A percentile compares a stretch with the other conserved stretches of the same genome.
These are phyloP conservation scores for Megaceryle alcyon DNA, from an alignment of 2,797 vertebrate species.

Conservation along the genomic window DNA sequence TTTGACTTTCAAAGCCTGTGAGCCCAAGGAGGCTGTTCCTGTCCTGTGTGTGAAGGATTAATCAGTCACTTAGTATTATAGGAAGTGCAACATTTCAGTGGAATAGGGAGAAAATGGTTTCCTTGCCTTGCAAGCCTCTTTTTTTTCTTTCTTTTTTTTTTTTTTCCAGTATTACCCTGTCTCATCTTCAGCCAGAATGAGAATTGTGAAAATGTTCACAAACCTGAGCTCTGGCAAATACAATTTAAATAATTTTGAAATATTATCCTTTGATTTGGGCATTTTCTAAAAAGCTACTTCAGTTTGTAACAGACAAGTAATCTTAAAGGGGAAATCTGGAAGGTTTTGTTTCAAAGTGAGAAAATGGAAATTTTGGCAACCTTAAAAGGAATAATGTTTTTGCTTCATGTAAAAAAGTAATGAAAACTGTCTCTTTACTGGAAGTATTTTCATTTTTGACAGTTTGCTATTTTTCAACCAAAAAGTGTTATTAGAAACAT, in stretches of 20 bases:
- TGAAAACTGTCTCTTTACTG: slow-evolving; percentile 38
- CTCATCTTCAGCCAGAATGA: neutral
- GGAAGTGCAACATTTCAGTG: neutral
- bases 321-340: slow-evolving; percentile 40
- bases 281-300: neutral
- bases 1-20: neutral
- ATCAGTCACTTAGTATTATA: neutral
- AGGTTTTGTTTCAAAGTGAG: slow-evolving; percentile 57
- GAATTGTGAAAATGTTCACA: neutral
- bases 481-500: slow-evolving; percentile 47
- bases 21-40: neutral
- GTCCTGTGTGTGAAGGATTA: neutral
- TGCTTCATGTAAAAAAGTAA: slow-evolving; percentile 15
- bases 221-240: slow-evolving; percentile 6
- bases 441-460: slow-evolving; percentile 65
- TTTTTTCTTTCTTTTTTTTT: no score
- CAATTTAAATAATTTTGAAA: slow-evolving; percentile 46
- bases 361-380: slow-evolving; percentile 63
- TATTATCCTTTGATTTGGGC: slow-evolving; percentile 23
- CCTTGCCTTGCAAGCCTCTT: neutral
- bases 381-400: slow-evolving; percentile 51
- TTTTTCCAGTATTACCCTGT: neutral
- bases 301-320: slow-evolving; percentile 44
- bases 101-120: neutral
- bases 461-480: slow-evolving; percentile 54